Evolutionary conservation across 2,113 vertebrate genomes (phyloP).

Genomic region (Sula dactylatra): DNA sequence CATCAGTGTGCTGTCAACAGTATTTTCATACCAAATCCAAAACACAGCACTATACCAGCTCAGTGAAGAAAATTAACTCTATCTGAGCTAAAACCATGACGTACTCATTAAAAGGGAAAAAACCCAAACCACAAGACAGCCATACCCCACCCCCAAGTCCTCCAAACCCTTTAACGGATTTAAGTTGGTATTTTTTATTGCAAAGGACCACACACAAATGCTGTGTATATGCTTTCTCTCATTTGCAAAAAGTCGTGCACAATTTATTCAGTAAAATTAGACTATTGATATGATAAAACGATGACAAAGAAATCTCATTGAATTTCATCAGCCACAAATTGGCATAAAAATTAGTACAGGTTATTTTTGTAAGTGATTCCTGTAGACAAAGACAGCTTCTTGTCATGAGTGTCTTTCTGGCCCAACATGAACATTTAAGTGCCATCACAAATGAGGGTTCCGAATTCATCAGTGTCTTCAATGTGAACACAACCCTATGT

Average conservation of each 20-base stretch:
- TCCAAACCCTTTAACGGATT: background rate
- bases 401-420: background rate
- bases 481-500: background rate
- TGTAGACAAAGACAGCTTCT: background rate
- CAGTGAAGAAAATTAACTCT: too few relatives aligned
- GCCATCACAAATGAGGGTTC: background rate
- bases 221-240: background rate
- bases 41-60: too few relatives aligned
- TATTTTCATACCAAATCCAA: too few relatives aligned
- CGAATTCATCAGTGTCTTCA: background rate
- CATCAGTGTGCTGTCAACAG: too few relatives aligned
- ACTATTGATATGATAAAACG: background rate
- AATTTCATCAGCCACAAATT: background rate
- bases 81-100: too few relatives aligned
- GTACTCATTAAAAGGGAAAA: background rate
- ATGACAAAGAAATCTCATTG: background rate
- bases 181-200: background rate
- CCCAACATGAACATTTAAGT: background rate
- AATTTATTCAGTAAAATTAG: background rate
- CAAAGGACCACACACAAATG: background rate
- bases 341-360: background rate
- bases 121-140: rapidly evolving
- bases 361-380: background rate
- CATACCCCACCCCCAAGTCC: background rate
- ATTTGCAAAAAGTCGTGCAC: background rate